A percentile compares a stretch with the other conserved stretches of the same genome.
phyloP scores from a whole-genome alignment of 1,140 invertebrate species.

The Lordiphosa mommai region DNA sequence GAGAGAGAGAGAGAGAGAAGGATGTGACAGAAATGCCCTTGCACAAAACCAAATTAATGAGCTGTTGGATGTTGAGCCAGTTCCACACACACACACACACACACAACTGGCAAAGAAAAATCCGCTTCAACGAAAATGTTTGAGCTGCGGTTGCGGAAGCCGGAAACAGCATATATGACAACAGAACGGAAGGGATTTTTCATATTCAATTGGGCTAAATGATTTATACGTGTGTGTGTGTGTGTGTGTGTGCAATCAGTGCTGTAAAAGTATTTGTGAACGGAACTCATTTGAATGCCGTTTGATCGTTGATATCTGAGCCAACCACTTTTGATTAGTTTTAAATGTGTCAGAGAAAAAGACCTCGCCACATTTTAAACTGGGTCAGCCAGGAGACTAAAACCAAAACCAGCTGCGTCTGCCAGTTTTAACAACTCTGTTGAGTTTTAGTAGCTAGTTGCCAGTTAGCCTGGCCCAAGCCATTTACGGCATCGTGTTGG shows the following conservation, averaged over 20 bases:
- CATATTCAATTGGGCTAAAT: conserved; percentile 76
- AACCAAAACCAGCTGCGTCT: conserved; percentile 19
- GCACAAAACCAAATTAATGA: conserved; percentile 66
- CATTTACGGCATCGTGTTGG: conserved; percentile 19
- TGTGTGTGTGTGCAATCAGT: conserved; percentile 46
- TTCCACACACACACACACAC: conserved; percentile 16
- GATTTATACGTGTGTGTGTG: conserved; percentile 47
- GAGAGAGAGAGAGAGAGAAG: conserved; percentile 14
- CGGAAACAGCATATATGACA: conserved; percentile 79
- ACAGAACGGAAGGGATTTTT: conserved; percentile 76
- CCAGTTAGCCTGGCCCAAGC: not conserved
- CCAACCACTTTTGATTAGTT: conserved; percentile 27
- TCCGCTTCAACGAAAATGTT: conserved; percentile 31
- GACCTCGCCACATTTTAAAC: conserved; percentile 28
- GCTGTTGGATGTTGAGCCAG: conserved; percentile 54
- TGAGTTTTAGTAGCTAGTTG: conserved; percentile 8
- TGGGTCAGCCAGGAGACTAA: conserved; percentile 32
- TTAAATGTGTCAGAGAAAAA: conserved; percentile 23
- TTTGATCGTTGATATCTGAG: conserved; percentile 55
- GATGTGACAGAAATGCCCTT: conserved; percentile 24
- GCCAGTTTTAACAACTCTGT: conserved; percentile 36
- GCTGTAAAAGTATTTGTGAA: conserved; percentile 44
- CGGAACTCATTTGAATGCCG: conserved; percentile 72
- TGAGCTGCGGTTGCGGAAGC: conserved; percentile 69
- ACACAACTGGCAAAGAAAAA: conserved; percentile 32